Base-by-base conservation (phyloP, 2,888 invertebrate genomes). In the Acanthosepion esculentum region DNA sequence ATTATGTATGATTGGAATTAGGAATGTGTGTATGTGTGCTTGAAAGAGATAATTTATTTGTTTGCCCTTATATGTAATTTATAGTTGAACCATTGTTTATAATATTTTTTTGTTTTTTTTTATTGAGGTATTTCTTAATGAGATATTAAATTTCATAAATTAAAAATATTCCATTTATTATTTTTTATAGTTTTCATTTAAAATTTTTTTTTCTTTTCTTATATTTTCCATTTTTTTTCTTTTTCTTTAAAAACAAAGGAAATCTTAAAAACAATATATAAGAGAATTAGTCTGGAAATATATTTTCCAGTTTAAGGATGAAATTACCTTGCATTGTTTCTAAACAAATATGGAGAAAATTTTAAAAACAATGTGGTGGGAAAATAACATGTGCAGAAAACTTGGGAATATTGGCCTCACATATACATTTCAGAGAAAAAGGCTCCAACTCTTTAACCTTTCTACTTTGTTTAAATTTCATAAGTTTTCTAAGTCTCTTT, bases 261-360 rank as follows among this genome's bases (percentile, higher is more conserved):
- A 78, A n/a, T 78, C 18, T 78, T 78, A 10, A n/a, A n/a, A n/a
- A 78, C 10, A 78, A 78, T 78, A 33, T 78, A 33, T 78, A n/a
- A 78, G 78, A 15, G 78, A 78, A 78, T n/a, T 78, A n/a, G 78
- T 78, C n/a, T 78, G 78, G 15, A 33, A 33, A 78, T 33, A 78
- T n/a, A 78, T 33, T 78, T 33, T 78, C n/a, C 78, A 78, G n/a
- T 78, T 78, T 78, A 33, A 18, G 78, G 78, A 78, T 78, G 78
- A 78, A 78, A 78, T 78, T 78, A 78, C 78, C 33, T 33, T n/a
- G 78, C 78, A n/a, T 78, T 78, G 78, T 78, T 78, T 78, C 78
- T 78, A n/a, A 78, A 18, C 78, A 78, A 78, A n/a, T 78, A n/a
- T n/a, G 78, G 78, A 78, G 15, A n/a, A 78, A 78, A 78, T 78